Conservation (phyloP, 2,113 vertebrate genomes). For the Balaenoptera acutorostrata region DNA sequence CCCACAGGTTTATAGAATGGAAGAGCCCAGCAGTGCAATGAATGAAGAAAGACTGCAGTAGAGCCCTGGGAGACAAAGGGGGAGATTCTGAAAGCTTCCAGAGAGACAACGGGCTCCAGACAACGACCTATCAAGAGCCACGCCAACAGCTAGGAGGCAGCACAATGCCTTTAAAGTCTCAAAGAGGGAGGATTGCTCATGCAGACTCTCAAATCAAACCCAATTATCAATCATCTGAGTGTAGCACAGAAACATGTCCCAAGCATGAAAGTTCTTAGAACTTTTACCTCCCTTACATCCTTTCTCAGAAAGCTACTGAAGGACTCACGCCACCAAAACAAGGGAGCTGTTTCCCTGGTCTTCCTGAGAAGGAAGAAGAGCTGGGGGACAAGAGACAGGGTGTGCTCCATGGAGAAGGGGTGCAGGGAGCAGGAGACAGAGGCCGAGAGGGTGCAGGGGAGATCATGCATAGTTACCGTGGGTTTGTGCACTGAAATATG, state of each 20-base stretch:
- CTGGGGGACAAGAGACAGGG: neutral
- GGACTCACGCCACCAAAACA: too few relatives aligned
- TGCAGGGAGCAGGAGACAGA: accelerated
- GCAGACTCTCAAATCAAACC: neutral
- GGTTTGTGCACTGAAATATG: too few relatives aligned
- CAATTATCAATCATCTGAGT: accelerated
- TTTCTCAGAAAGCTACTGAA: neutral
- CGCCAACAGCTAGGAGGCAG: neutral
- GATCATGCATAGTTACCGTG: accelerated
- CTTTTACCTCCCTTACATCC: neutral
- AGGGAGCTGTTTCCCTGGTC: neutral
- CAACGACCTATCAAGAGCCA: neutral
- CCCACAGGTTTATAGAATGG: accelerated
- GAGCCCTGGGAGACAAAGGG: neutral
- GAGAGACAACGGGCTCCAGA: neutral
- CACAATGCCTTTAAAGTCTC: accelerated
- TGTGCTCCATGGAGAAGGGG: neutral
- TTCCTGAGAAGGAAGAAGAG: neutral
- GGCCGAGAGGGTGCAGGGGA: neutral
- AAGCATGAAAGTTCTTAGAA: too few relatives aligned
- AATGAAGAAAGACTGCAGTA: accelerated
- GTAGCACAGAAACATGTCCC: accelerated
- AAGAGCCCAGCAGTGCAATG: accelerated
- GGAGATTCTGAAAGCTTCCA: too few relatives aligned
- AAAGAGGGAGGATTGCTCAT: accelerated